These are phyloP conservation scores for Apolygus lucorum DNA, from an alignment of 1,140 invertebrate genomes.

Conservation along the genomic window DNA sequence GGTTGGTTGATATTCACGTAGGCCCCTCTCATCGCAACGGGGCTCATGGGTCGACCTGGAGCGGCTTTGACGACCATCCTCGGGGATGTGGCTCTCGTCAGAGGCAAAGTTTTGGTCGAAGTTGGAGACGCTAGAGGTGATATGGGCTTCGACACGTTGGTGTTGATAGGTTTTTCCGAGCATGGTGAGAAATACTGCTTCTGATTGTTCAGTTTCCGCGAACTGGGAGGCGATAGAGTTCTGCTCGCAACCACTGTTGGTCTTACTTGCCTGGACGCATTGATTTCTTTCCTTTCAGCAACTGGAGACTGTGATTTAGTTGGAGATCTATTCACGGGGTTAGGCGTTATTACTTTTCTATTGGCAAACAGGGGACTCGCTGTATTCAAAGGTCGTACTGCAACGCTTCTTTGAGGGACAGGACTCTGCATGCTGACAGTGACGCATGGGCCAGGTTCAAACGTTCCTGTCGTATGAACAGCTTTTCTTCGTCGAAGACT, in stretches of 20 bases:
- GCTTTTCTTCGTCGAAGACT: conserved; percentile 71
- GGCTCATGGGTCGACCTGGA: conserved; percentile 26
- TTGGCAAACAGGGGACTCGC: conserved; percentile 23
- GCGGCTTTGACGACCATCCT: conserved; percentile 31
- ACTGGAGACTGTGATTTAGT: neutral
- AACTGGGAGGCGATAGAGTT: conserved; percentile 26
- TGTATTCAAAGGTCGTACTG: conserved; percentile 33
- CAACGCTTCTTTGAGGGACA: conserved; percentile 31
- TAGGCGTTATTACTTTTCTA: conserved; percentile 23
- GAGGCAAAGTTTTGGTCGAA: conserved; percentile 18
- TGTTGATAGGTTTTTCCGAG: neutral
- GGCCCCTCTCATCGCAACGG: conserved; percentile 30
- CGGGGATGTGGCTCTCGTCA: conserved; percentile 27
- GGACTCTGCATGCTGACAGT: conserved; percentile 31
- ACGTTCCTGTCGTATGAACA: conserved; percentile 69
- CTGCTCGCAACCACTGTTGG: conserved; percentile 22
- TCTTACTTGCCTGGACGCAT: neutral
- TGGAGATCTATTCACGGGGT: conserved; percentile 13
- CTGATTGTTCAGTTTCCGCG: conserved; percentile 23
- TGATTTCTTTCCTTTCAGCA: conserved; percentile 4
- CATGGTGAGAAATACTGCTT: conserved; percentile 25
- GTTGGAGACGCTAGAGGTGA: conserved; percentile 30
- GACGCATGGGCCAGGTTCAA: conserved; percentile 54
- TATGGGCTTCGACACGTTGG: conserved; percentile 23
- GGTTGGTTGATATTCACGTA: conserved; percentile 34